Evolutionary conservation across 2,888 invertebrate genomes (phyloP).

Genomic region (Listrodromus nycthemerus): DNA sequence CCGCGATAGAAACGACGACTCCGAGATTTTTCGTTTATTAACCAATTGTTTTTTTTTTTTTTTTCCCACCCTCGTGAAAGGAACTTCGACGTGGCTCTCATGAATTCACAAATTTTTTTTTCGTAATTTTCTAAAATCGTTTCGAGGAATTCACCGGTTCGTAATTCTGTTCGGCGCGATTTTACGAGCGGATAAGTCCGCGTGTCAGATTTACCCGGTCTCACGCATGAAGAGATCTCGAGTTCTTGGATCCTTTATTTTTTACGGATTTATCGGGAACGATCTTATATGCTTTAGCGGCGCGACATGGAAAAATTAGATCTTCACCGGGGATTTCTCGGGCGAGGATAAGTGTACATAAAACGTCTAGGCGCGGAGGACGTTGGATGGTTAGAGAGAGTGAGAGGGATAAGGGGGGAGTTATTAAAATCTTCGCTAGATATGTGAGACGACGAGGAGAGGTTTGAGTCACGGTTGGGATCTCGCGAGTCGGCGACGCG

Average conservation of each 20-base stretch:
- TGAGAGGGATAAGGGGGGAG: neutral
- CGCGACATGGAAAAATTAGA: neutral
- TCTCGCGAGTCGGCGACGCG: constrained; percentile 49
- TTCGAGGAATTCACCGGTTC: constrained; percentile 5
- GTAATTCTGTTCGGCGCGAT: constrained; percentile 7
- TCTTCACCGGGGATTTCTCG: neutral
- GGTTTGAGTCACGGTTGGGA: constrained; percentile 42
- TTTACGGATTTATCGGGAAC: constrained; percentile 31
- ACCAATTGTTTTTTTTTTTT: neutral
- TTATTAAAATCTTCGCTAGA: constrained; percentile 51
- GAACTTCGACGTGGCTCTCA: neutral
- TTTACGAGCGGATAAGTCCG: constrained; percentile 12
- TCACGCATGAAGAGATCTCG: constrained; percentile 28
- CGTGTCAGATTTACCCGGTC: constrained; percentile 41
- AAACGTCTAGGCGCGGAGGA: neutral
- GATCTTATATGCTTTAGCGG: constrained; percentile 1
- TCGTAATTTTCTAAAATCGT: neutral
- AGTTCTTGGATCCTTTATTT: neutral
- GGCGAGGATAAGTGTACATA: neutral
- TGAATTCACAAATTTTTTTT: neutral
- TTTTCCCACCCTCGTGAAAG: neutral
- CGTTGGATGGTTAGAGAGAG: neutral
- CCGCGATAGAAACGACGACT: neutral
- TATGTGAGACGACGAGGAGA: constrained; percentile 48
- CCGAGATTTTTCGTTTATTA: neutral